Evolutionary conservation across 2,888 invertebrate species (phyloP).

Genomic region (Nudaria mundana): DNA sequence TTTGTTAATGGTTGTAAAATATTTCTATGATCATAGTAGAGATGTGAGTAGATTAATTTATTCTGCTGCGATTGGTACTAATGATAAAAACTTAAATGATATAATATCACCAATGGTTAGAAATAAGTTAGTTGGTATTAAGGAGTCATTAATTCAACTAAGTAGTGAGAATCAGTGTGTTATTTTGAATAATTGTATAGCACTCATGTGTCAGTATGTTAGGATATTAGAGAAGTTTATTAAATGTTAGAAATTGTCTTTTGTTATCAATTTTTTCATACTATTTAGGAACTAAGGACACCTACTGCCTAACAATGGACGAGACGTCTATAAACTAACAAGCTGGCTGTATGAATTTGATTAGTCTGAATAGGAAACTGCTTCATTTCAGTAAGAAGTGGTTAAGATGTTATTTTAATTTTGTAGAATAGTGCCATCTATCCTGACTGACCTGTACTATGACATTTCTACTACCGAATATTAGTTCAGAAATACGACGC

Average conservation of each 20-base stretch:
- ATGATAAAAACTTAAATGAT: conserved; percentile 59
- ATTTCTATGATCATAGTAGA: conserved; percentile 59
- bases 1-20: conserved; percentile 68
- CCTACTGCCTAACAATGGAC: no score
- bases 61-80: conserved; percentile 67
- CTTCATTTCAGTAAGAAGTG: no score
- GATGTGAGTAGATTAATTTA: conserved; percentile 70
- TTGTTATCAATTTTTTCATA: conserved; percentile 3
- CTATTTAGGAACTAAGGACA: no score
- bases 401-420: no score
- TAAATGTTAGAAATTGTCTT: conserved; percentile 60
- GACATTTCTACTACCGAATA: no score
- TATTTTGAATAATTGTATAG: conserved; percentile 67
- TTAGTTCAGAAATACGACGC: no score
- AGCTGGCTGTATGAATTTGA: no score
- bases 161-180: conserved; percentile 47
- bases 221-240: conserved; percentile 74
- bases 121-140: conserved; percentile 50
- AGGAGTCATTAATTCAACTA: conserved; percentile 53
- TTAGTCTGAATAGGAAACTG: no score
- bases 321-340: no score
- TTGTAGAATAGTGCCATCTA: no score
- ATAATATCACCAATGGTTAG: conserved; percentile 61
- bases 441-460: no score
- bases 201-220: conserved; percentile 71